phyloP scores from a whole-genome alignment of 2,113 vertebrate genomes.

The Tichodroma muraria region DNA sequence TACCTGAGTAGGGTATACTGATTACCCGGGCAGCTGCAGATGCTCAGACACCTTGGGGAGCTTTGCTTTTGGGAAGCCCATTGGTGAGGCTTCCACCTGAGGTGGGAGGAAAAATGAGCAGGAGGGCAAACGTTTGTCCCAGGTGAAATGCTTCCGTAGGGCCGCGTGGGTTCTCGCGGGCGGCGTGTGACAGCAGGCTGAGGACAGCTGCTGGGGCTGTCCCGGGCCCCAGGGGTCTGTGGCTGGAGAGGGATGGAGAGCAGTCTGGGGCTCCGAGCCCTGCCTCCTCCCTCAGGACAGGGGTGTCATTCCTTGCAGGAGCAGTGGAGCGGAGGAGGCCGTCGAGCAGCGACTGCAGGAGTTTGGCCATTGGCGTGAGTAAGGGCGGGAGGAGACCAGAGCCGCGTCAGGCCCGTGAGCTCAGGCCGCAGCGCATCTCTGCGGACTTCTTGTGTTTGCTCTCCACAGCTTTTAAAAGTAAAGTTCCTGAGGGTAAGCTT shows the following conservation, averaged over 20 bases:
- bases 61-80: neutral
- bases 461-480: neutral
- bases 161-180: neutral
- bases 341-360: neutral
- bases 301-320: neutral
- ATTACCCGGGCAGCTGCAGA: neutral
- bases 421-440: rapidly evolving
- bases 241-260: neutral
- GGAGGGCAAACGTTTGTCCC: neutral
- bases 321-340: neutral
- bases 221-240: rapidly evolving
- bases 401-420: neutral
- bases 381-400: neutral
- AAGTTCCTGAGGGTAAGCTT: neutral
- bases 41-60: neutral
- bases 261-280: rapidly evolving
- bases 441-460: neutral
- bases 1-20: neutral
- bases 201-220: neutral
- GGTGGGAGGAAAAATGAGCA: neutral
- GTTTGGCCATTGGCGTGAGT: neutral
- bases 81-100: neutral
- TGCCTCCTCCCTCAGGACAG: neutral
- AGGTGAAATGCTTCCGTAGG: rapidly evolving
- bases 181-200: rapidly evolving